Base-by-base conservation (phyloP, 2,797 vertebrate species). In the Dipus sagitta region DNA sequence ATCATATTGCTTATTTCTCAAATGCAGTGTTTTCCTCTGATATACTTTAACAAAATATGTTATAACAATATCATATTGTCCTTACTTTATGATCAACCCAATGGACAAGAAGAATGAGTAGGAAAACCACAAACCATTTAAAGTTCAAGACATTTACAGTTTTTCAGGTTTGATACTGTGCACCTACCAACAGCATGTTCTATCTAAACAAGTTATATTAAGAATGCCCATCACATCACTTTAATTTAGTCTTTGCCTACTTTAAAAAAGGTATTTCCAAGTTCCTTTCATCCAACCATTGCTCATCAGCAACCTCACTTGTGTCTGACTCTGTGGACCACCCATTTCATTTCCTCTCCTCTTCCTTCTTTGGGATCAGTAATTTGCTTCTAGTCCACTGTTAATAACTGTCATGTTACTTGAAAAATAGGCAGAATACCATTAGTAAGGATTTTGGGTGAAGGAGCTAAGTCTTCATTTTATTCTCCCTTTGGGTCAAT, bases 1-100 rank as follows among this genome's bases (percentile, higher is more conserved):
- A 47, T 60, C 17, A 67, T 42, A 23, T 76, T 75, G 10, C 3
- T 76, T 8, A 87, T 5, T 91, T 74, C 30, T 81, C 32, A 77
- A 78, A 82, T 75, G 7, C 17, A 60, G 17, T 24, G 10, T 24
- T 23, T 87, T 89, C n/a, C 7, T 42, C 7, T 80, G 2, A 67
- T 64, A 60, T 7, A 18, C 42, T 92, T 95, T 23, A 85, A 84
- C 9, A 81, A 88, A 91, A 87, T 74, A n/a, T 42, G 6, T 3
- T 64, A 2, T 58, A 58, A 58, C 15, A 3, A 32, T 4, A 24
- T 7, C 1, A 77, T 12, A 60, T 64, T 52, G 23, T 18, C 18
- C 9, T 82, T 87, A 68, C 28, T 87, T 78, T 78, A 62, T 68
- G 38, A 15, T 4, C 18, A 93, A 83, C 0, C 3, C 28, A 62